phyloP scores from a whole-genome alignment of 2,797 vertebrate species.

The Gobio occitaniae region DNA sequence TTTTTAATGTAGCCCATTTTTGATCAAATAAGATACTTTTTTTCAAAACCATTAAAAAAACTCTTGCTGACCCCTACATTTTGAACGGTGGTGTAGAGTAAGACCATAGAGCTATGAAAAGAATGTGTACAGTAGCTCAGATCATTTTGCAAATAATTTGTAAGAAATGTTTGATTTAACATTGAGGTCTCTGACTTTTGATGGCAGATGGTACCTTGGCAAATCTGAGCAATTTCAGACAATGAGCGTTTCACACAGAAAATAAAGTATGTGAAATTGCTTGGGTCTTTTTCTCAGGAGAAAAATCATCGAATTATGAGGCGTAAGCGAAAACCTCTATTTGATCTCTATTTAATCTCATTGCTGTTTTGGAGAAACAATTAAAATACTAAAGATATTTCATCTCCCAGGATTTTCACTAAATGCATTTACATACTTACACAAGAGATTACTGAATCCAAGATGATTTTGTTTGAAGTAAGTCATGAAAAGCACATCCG shows the following conservation, averaged over 20 bases:
- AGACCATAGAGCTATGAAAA: not conserved
- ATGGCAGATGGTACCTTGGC: not conserved
- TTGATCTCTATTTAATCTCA: conserved; percentile 9
- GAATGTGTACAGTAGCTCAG: not conserved
- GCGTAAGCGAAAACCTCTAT: not conserved
- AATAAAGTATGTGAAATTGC: not conserved
- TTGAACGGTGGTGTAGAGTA: not conserved
- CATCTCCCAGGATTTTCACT: not conserved
- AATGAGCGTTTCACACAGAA: not conserved
- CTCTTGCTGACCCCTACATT: too few species aligned
- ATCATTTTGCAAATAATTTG: not conserved
- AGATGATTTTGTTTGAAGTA: not conserved
- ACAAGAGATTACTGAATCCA: not conserved
- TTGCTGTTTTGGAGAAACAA: not conserved
- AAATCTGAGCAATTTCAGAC: not conserved
- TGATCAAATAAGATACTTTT: not conserved
- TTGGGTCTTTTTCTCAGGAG: not conserved
- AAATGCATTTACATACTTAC: not conserved
- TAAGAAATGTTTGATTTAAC: not conserved
- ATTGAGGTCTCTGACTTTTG: not conserved
- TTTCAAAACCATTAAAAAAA: not conserved
- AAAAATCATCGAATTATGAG: not conserved
- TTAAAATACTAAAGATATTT: conserved; percentile 5
- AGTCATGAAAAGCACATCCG: not conserved
- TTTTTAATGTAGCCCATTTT: not conserved